Percentiles rank a stretch among this genome's conserved stretches.
Evolutionary conservation across 1,140 invertebrate species (phyloP).

Genomic region (Ceratosolen fusciceps): DNA sequence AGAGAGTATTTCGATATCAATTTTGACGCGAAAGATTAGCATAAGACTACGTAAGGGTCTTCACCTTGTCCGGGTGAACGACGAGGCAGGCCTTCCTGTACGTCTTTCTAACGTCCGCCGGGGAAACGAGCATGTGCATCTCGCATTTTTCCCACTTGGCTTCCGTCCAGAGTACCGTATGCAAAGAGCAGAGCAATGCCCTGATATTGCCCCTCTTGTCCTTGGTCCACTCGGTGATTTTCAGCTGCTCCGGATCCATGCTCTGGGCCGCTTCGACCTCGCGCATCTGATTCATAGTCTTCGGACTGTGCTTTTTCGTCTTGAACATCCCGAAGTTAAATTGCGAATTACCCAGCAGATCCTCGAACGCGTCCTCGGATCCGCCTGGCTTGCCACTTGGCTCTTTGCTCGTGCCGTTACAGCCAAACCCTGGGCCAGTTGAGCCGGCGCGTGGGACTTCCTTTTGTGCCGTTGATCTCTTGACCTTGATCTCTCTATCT

Average conservation of each 20-base stretch:
- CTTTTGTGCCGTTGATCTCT: too few species aligned
- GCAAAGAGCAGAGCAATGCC: slow-evolving; percentile 93
- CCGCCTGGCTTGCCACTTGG: slow-evolving; percentile 68
- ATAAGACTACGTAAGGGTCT: too few species aligned
- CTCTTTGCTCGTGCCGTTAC: slow-evolving; percentile 67
- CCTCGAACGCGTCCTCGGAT: slow-evolving; percentile 87
- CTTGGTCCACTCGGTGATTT: slow-evolving; percentile 87
- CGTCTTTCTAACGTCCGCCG: slow-evolving; percentile 94
- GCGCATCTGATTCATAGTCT: slow-evolving; percentile 93
- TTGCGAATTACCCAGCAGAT: slow-evolving; percentile 89
- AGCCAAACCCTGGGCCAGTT: slow-evolving; percentile 64
- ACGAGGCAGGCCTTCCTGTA: slow-evolving; percentile 96
- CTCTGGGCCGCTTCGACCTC: slow-evolving; percentile 88
- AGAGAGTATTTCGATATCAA: too few species aligned
- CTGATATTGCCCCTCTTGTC: slow-evolving; percentile 98
- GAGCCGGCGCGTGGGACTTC: slow-evolving; percentile 75
- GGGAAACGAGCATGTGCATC: slow-evolving; percentile 93
- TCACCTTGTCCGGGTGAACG: slow-evolving; percentile 98
- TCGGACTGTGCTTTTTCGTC: slow-evolving; percentile 83
- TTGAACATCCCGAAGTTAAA: slow-evolving; percentile 81
- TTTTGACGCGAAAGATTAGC: too few species aligned
- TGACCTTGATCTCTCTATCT: too few species aligned
- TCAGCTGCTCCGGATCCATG: slow-evolving; percentile 93
- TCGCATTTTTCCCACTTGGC: slow-evolving; percentile 90
- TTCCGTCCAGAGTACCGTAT: slow-evolving; percentile 95